A percentile compares a stretch with the other conserved stretches of the same genome.
Conservation (phyloP, 2,797 vertebrate species). For the Sebastes oblongus region DNA sequence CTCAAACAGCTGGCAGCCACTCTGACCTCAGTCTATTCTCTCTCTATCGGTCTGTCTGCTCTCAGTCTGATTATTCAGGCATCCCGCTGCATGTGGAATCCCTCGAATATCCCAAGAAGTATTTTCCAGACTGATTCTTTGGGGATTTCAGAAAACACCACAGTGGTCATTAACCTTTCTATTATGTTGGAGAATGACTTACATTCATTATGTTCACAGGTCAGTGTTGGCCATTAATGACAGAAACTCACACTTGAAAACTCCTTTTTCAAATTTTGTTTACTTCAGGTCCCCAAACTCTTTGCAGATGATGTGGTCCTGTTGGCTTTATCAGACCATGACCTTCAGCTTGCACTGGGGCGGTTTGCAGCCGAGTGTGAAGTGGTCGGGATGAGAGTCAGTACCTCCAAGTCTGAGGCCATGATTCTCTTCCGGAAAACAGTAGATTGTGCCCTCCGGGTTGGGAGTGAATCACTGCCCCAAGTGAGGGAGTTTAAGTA, state of each 20-base stretch:
- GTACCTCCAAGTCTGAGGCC: too few relatives aligned
- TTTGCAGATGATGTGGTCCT: too few relatives aligned
- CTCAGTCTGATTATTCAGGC: constrained; percentile 11
- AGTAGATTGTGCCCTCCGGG: too few relatives aligned
- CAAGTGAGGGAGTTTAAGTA: too few relatives aligned
- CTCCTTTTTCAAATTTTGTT: background rate
- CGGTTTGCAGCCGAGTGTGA: too few relatives aligned
- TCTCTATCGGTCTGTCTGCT: constrained; percentile 34
- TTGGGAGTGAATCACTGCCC: too few relatives aligned
- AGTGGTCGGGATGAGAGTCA: too few relatives aligned
- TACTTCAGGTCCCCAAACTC: background rate
- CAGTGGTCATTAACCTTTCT: background rate
- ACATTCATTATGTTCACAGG: background rate
- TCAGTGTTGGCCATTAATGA: background rate
- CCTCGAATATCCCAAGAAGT: background rate
- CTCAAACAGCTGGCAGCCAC: constrained; percentile 69
- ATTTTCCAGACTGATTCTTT: background rate
- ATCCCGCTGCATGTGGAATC: background rate
- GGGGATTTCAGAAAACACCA: background rate
- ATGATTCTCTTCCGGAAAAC: too few relatives aligned
- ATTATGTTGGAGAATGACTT: background rate
- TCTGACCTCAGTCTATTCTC: constrained; percentile 53
- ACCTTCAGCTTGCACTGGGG: too few relatives aligned
- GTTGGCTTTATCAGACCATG: too few relatives aligned
- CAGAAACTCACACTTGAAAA: background rate